Conservation (phyloP, 2,888 invertebrate species). For the Drosophila cognata region DNA sequence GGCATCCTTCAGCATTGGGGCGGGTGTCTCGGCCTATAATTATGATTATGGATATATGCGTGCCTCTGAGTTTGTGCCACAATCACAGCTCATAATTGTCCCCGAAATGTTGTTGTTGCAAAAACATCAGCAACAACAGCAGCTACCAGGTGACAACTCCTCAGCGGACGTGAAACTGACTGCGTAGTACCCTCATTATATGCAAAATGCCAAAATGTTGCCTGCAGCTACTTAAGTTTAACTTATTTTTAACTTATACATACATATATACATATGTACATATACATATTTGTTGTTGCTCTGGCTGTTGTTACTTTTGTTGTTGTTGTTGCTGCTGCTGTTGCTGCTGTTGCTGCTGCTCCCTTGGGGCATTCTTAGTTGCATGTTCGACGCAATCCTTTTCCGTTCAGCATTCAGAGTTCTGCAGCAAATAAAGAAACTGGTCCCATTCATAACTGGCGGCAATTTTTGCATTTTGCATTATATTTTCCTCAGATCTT, state of each 20-base stretch:
- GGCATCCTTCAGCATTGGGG: conserved; percentile 40
- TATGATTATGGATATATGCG: conserved; percentile 34
- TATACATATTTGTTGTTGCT: conserved; percentile 23
- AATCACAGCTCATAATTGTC: conserved; percentile 77
- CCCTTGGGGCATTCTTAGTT: conserved; percentile 73
- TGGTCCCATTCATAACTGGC: conserved; percentile 80
- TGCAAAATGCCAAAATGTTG: conserved; percentile 72
- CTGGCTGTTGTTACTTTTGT: conserved; percentile 17
- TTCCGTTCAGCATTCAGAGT: conserved; percentile 62
- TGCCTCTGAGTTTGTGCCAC: conserved; percentile 38
- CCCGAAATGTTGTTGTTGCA: conserved; percentile 56
- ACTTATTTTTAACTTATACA: conserved; percentile 80
- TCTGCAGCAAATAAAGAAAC: conserved; percentile 75
- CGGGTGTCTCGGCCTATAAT: conserved; percentile 56
- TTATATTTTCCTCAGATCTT: conserved; percentile 64
- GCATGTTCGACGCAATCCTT: conserved; percentile 80
- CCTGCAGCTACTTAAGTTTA: conserved; percentile 76
- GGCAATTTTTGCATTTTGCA: conserved; percentile 75
- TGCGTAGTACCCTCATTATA: conserved; percentile 72
- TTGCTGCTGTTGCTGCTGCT: conserved; percentile 23
- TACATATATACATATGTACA: conserved; percentile 29
- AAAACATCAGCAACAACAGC: conserved; percentile 5
- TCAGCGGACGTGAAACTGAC: conserved; percentile 29
- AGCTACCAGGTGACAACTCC: conserved; percentile 72
- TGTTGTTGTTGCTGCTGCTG: conserved; percentile 2